Percentiles rank a stretch among this genome's conserved stretches.
Evolutionary conservation across 2,113 vertebrate species (phyloP).

Genomic region (Procapra przewalskii): DNA sequence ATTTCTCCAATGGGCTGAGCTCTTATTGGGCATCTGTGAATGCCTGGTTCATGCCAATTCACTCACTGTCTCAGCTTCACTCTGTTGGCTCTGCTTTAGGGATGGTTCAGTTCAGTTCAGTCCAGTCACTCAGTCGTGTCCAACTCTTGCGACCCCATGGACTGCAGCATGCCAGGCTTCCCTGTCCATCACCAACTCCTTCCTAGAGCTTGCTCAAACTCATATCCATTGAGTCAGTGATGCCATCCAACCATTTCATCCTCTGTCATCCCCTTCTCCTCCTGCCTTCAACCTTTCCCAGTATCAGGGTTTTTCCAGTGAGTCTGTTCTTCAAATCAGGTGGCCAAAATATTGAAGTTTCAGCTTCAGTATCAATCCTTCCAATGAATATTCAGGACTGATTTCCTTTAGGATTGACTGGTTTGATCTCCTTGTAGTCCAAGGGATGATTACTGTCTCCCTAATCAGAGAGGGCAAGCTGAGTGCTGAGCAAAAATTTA

Average conservation of each 20-base stretch:
- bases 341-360: neutral
- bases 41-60: neutral
- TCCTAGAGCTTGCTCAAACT: neutral
- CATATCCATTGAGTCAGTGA: neutral
- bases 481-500: neutral
- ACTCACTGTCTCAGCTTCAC: neutral
- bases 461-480: neutral
- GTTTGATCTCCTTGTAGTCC: neutral
- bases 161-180: neutral
- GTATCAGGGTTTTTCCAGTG: neutral
- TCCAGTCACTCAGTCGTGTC: neutral
- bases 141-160: neutral
- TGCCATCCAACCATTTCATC: neutral
- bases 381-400: neutral
- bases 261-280: neutral
- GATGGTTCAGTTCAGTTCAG: neutral
- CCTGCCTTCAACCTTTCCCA: neutral
- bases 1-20: neutral
- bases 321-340: neutral
- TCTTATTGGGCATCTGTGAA: neutral
- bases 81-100: neutral
- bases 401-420: neutral
- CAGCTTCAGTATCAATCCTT: neutral
- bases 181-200: neutral
- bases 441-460: neutral